Base-by-base conservation (phyloP, 2,113 vertebrate genomes). In the Hippotragus niger region DNA sequence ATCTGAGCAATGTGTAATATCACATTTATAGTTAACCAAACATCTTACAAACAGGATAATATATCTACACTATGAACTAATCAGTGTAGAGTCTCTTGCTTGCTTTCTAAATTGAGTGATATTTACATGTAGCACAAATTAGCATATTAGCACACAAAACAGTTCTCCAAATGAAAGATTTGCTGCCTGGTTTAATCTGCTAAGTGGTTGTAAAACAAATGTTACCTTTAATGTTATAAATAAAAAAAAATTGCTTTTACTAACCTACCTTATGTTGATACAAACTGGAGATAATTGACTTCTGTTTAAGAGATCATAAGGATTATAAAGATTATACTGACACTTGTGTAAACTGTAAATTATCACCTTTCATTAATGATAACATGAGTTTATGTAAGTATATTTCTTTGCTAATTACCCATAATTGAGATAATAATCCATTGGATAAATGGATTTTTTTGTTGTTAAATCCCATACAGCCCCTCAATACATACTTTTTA, bases 291-390 rank as follows among this genome's bases (percentile, higher is more conserved):
- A 97, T 97, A 96, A 97, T 93, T 98, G 95, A 93, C 96, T 97
- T 97, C 71, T 86, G 85, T 91, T 96, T 91, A 96, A 97, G 71
- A 86, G 98, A 98, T 97, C 92, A 88, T 89, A 95, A 94, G 85
- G 94, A 97, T 98, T 97, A 97, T 21, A 94, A 93, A 97, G 97
- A 97, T 98, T 98, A 96, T 94, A 36, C 47, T 91, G 96, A 97
- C 50, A 95, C 19, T 50, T 27, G 17, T 83, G 64, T 90, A 94
- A 97, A 97, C 76, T 96, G 21, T 97, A 98, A 98, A 98, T 98
- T 98, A 98, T 93, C 91, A 95, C 71, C 94, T 97, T 97, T 57
- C 50, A 96, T 91, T 97, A 96, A 97, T 95, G 94, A 94, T 88
- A 96, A 81, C 71, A 76, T 90, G 40, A 91, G 10, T 94, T 97